phyloP scores from a whole-genome alignment of 1,140 invertebrate species.

The Neotoxoptera formosana region DNA sequence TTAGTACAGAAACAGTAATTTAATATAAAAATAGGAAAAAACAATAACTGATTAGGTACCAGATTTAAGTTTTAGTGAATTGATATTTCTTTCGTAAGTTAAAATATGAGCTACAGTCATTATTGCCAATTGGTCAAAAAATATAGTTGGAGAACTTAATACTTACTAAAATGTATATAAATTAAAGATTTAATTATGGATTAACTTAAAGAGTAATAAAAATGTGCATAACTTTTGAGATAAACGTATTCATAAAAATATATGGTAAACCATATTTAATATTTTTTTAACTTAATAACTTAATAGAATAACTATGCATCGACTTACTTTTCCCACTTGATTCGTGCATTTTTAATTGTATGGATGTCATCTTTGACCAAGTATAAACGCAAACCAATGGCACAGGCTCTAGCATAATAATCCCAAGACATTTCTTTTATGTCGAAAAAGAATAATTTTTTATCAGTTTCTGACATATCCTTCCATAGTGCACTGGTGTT shows the following conservation, averaged over 20 bases:
- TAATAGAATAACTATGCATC: background rate
- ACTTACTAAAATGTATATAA: no score
- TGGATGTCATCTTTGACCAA: constrained; percentile 72
- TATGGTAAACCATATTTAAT: background rate
- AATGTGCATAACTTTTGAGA: background rate
- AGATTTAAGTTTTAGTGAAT: background rate
- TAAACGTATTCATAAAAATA: background rate
- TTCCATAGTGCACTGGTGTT: constrained; percentile 72
- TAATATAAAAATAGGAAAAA: background rate
- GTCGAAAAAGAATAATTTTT: constrained; percentile 74
- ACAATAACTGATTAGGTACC: background rate
- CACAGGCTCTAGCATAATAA: constrained; percentile 69
- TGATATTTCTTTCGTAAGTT: no score
- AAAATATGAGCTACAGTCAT: no score
- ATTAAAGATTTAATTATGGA: background rate
- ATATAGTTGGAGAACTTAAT: no score
- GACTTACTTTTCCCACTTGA: constrained; percentile 61
- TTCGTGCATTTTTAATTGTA: constrained; percentile 63
- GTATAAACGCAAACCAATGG: constrained; percentile 69
- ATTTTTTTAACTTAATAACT: background rate
- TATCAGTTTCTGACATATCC: constrained; percentile 71
- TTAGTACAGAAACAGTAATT: background rate
- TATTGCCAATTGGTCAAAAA: background rate
- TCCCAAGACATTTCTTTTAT: constrained; percentile 72
- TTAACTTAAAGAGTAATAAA: background rate